phyloP scores from a whole-genome alignment of 2,888 invertebrate species.

The Acleris literana region DNA sequence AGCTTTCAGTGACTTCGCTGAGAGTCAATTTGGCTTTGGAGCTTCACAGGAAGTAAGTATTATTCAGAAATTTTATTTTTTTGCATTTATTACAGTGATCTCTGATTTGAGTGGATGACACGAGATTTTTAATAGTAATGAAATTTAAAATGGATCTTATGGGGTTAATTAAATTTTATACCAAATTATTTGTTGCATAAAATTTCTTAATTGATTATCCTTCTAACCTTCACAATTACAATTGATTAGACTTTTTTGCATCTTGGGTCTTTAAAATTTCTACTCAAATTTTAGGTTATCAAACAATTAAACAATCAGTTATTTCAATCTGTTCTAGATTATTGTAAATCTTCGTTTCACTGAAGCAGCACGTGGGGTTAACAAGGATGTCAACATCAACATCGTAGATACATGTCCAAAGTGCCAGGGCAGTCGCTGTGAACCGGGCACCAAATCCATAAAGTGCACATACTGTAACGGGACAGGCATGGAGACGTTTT shows the following conservation, averaged over 20 bases:
- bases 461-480: conserved; percentile 97
- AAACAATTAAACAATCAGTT: too few relatives aligned
- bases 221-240: too few relatives aligned
- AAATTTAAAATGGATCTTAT: too few relatives aligned
- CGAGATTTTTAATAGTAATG: too few relatives aligned
- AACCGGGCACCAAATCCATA: conserved; percentile 95
- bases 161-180: too few relatives aligned
- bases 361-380: conserved; percentile 97
- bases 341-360: conserved; percentile 94
- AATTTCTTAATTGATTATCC: too few relatives aligned
- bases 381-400: conserved; percentile 96
- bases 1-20: conserved; percentile 92
- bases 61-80: not conserved
- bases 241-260: too few relatives aligned
- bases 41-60: conserved; percentile 92
- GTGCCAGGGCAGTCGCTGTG: conserved; percentile 93
- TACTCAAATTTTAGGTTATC: too few relatives aligned
- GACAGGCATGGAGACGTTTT: conserved; percentile 96
- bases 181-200: too few relatives aligned
- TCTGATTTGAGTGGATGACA: too few relatives aligned
- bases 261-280: too few relatives aligned
- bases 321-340: conserved; percentile 78
- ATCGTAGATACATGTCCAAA: conserved; percentile 96
- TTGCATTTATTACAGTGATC: too few relatives aligned
- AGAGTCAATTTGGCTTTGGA: conserved; percentile 95